Percentiles rank a stretch among this genome's conserved stretches.
Evolutionary conservation across 2,888 invertebrate genomes (phyloP).

Genomic region (Listrodromus nycthemerus): DNA sequence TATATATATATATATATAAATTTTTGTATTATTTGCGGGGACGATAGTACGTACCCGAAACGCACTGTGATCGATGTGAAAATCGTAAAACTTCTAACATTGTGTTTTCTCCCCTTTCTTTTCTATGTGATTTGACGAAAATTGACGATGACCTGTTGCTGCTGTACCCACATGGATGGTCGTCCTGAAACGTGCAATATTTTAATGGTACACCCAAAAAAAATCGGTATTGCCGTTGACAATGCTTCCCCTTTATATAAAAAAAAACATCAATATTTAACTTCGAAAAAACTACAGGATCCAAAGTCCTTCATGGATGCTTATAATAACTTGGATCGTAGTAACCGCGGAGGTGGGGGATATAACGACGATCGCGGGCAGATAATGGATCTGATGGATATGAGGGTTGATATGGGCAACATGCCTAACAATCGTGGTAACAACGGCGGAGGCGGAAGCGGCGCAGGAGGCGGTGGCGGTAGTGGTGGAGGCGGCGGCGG

Average conservation of each 20-base stretch:
- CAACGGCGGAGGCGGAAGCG: constrained; percentile 73
- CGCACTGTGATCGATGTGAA: constrained; percentile 27
- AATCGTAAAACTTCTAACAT: constrained; percentile 80
- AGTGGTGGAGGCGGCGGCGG: constrained; percentile 74
- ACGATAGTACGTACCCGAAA: constrained; percentile 45
- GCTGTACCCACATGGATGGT: constrained; percentile 84
- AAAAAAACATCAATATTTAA: constrained; percentile 48
- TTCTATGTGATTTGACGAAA: constrained; percentile 85
- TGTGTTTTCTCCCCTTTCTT: constrained; percentile 84
- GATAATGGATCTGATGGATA: constrained; percentile 84
- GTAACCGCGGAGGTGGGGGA: constrained; percentile 80
- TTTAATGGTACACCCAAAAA: constrained; percentile 76
- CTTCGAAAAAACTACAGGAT: constrained; percentile 78
- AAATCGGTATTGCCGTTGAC: constrained; percentile 52
- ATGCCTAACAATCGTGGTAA: constrained; percentile 76
- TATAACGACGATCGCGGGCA: constrained; percentile 83
- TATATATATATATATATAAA: constrained; percentile 14
- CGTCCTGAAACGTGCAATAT: constrained; percentile 81
- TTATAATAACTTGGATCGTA: constrained; percentile 83
- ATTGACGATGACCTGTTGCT: constrained; percentile 84
- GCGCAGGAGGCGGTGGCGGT: constrained; percentile 68
- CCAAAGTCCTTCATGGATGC: constrained; percentile 85
- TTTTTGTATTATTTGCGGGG: constrained; percentile 21
- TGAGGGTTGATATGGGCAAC: constrained; percentile 84
- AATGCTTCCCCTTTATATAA: constrained; percentile 51